Percentiles rank a stretch among this genome's conserved stretches.
These are phyloP conservation scores for Struthio camelus DNA, from an alignment of 2,113 vertebrate genomes.

Conservation along the genomic window DNA sequence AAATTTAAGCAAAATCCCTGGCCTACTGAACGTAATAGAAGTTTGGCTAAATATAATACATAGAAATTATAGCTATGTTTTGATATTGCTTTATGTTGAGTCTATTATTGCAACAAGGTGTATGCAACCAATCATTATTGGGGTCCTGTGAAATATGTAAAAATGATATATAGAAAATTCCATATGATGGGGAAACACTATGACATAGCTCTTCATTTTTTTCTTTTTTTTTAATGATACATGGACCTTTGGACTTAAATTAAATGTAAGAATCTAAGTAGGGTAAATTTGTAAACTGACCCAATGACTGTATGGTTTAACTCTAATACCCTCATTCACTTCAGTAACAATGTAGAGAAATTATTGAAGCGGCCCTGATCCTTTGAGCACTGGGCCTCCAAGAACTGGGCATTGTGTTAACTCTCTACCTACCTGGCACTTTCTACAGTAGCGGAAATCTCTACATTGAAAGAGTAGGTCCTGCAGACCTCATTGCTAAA, in stretches of 20 bases:
- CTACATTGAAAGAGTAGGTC: background rate
- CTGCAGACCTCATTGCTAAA: slow-evolving; percentile 1
- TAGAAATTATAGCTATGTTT: background rate
- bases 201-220: background rate
- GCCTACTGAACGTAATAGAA: background rate
- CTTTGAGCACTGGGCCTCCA: background rate
- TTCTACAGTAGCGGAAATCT: background rate
- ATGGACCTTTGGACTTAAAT: background rate
- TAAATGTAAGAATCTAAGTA: background rate
- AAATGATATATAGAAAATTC: background rate
- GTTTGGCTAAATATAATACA: background rate
- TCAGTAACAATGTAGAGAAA: background rate
- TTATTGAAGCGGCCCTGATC: background rate
- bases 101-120: slow-evolving; percentile 18
- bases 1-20: background rate
- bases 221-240: background rate
- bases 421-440: background rate
- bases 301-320: background rate
- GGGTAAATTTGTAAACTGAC: background rate
- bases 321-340: background rate
- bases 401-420: background rate
- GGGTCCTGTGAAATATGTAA: background rate
- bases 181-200: background rate
- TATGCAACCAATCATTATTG: background rate
- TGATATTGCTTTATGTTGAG: slow-evolving; percentile 32